phyloP scores from a whole-genome alignment of 2,113 vertebrate genomes.

The Pyrgilauda ruficollis region DNA sequence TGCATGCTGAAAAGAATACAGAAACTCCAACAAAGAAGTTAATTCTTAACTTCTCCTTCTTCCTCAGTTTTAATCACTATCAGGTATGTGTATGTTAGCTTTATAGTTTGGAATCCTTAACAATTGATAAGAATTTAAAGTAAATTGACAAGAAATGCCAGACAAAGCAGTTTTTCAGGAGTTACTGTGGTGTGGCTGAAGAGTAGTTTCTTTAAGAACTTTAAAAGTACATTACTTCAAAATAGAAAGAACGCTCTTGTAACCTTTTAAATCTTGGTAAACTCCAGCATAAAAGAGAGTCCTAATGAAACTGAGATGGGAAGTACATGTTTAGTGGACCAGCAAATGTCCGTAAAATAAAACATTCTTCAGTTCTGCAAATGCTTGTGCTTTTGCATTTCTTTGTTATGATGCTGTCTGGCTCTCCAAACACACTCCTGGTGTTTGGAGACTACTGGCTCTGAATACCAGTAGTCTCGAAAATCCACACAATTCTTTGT shows the following conservation, averaged over 20 bases:
- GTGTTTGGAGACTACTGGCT: background rate
- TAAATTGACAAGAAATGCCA: background rate
- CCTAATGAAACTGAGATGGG: background rate
- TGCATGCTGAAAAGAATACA: background rate
- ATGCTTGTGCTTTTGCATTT: background rate
- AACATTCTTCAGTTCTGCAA: background rate
- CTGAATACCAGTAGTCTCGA: background rate
- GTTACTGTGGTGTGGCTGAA: background rate
- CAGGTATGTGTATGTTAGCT: background rate
- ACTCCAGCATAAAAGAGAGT: background rate
- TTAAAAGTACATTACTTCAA: background rate
- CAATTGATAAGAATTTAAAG: background rate
- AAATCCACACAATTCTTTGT: background rate
- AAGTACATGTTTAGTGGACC: background rate
- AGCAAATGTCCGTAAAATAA: background rate
- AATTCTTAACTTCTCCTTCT: background rate
- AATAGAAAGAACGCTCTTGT: background rate
- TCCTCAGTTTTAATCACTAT: background rate
- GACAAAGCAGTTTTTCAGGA: background rate
- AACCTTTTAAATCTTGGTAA: background rate
- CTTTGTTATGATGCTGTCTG: background rate
- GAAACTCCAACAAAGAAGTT: background rate
- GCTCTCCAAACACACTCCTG: background rate
- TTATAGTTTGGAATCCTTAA: background rate
- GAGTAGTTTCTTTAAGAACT: background rate